phyloP scores from a whole-genome alignment of 1,140 invertebrate genomes.

The Phymorhynchus buccinoides region DNA sequence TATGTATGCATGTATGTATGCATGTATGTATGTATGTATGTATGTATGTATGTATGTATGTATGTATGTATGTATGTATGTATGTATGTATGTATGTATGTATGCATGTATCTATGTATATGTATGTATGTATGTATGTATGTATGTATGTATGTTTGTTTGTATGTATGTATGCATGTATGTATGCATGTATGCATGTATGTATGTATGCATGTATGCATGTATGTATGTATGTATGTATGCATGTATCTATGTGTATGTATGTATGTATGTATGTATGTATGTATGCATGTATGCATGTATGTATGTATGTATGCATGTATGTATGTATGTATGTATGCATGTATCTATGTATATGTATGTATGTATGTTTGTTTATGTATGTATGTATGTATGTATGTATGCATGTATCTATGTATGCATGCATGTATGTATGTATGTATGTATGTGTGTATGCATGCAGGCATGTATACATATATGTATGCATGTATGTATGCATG shows the following conservation, averaged over 20 bases:
- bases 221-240: neutral
- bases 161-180: neutral
- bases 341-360: neutral
- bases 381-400: neutral
- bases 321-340: neutral
- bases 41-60: neutral
- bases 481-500: no score
- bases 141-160: neutral
- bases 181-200: neutral
- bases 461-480: no score
- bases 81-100: neutral
- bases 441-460: constrained; percentile 7
- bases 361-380: neutral
- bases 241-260: no score
- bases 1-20: neutral
- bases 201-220: neutral
- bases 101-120: neutral
- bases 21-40: no score
- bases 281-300: neutral
- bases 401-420: neutral
- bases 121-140: neutral
- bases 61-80: constrained; percentile 6
- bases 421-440: constrained; percentile 9
- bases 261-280: neutral
- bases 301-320: neutral